Percentiles rank a stretch among this genome's conserved stretches.
Conservation (phyloP, 1,140 invertebrate genomes). For the Archivesica marissinica region DNA sequence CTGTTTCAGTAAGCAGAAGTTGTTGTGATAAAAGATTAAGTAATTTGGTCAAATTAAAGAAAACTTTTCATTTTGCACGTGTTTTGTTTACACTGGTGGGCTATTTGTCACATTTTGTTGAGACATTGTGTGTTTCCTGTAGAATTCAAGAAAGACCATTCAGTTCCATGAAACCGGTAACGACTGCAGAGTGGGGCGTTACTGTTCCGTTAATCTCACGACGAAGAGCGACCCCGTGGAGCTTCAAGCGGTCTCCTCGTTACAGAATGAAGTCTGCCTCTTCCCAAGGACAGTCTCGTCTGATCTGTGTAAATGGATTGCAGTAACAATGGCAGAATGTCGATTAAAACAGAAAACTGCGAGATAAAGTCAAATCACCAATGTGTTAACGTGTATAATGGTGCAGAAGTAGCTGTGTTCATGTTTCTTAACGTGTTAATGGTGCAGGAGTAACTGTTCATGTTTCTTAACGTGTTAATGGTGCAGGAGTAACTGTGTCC, state of each 20-base stretch:
- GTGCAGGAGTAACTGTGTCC: too few relatives aligned
- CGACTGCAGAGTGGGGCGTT: constrained; percentile 43
- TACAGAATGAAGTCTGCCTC: constrained; percentile 75
- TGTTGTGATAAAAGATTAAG: too few relatives aligned
- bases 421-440: too few relatives aligned
- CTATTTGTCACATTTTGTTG: too few relatives aligned
- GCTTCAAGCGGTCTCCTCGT: constrained; percentile 73
- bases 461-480: too few relatives aligned
- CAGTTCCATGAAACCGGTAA: constrained; percentile 68
- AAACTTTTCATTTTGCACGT: too few relatives aligned
- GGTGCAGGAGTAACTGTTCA: too few relatives aligned
- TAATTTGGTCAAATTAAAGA: neutral
- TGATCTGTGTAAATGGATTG: constrained; percentile 74
- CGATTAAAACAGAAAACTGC: constrained; percentile 31
- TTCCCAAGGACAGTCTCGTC: constrained; percentile 70
- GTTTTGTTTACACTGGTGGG: too few relatives aligned
- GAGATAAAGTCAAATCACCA: neutral
- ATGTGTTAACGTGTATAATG: too few relatives aligned
- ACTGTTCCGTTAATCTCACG: constrained; percentile 45
- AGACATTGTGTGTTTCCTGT: constrained; percentile 16
- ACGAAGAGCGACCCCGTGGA: constrained; percentile 51
- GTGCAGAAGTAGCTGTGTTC: too few relatives aligned
- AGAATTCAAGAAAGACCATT: constrained; percentile 60
- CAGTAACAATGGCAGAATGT: constrained; percentile 66
- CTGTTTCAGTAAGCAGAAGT: too few relatives aligned